Evolutionary conservation across 2,888 invertebrate genomes (phyloP).

Genomic region (Scaptodrosophila latifasciaeformis): DNA sequence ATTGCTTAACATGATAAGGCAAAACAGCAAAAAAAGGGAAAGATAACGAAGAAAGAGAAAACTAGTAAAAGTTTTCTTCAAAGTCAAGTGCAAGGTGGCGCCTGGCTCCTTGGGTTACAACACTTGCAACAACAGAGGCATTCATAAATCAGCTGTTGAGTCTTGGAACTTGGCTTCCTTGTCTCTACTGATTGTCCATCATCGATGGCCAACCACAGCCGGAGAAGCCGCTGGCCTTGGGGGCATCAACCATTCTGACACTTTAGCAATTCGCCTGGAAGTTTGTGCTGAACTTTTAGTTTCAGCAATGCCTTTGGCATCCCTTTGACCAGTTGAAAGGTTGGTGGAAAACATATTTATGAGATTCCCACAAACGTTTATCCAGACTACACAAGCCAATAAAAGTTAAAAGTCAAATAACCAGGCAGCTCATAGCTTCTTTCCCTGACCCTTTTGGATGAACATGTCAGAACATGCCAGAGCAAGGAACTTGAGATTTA

Average conservation of each 20-base stretch:
- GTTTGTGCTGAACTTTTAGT: conserved; percentile 31
- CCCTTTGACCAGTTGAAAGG: conserved; percentile 30
- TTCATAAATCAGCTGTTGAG: neutral
- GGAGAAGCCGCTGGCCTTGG: too few relatives aligned
- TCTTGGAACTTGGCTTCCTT: too few relatives aligned
- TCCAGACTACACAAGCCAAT: conserved; percentile 68
- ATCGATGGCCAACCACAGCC: conserved; percentile 49
- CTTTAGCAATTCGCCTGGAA: conserved; percentile 2
- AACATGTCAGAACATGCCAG: too few relatives aligned
- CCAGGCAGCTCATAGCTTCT: conserved; percentile 42
- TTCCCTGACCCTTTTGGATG: neutral
- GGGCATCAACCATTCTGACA: too few relatives aligned
- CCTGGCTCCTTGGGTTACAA: conserved; percentile 35
- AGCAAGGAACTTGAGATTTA: too few relatives aligned
- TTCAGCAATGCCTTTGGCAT: conserved; percentile 31
- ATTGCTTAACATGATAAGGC: conserved; percentile 21
- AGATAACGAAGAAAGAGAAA: neutral
- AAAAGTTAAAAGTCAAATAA: conserved; percentile 67
- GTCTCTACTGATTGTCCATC: conserved; percentile 55
- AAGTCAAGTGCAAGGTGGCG: conserved; percentile 52
- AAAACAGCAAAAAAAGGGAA: conserved; percentile 19
- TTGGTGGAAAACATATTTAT: conserved; percentile 46
- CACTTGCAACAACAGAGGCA: conserved; percentile 59
- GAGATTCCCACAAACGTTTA: conserved; percentile 67
- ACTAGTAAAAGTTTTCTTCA: conserved; percentile 40